Percentiles rank a stretch among this genome's conserved stretches.
Conservation (phyloP, 2,888 invertebrate genomes). For the Eurois occulta region DNA sequence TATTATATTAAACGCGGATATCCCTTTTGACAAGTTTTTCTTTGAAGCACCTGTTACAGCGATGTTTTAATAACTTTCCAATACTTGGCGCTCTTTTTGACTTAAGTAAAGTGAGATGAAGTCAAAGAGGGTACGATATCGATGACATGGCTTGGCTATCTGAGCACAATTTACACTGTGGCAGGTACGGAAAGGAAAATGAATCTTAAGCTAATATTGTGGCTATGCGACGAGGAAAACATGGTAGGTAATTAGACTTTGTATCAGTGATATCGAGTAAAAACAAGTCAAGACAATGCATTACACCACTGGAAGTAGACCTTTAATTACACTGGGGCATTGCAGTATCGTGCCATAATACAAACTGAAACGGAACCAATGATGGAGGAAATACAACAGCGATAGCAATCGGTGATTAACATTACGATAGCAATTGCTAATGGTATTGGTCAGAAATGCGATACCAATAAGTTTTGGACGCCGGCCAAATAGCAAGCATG, state of each 20-base stretch:
- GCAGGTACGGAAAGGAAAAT: background rate
- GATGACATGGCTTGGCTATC: constrained; percentile 10
- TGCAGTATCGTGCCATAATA: constrained; percentile 33
- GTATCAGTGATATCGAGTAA: background rate
- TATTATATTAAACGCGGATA: constrained; percentile 68
- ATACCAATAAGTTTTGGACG: constrained; percentile 64
- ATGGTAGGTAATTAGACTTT: background rate
- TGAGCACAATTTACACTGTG: constrained; percentile 3
- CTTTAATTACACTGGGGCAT: constrained; percentile 11
- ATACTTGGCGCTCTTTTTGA: constrained; percentile 47
- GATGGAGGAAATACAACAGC: constrained; percentile 57
- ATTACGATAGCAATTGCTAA: constrained; percentile 60
- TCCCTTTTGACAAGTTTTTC: constrained; percentile 70
- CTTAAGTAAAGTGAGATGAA: constrained; percentile 21
- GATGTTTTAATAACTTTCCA: constrained; percentile 58
- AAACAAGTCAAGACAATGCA: constrained; percentile 3
- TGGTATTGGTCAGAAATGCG: constrained; percentile 64
- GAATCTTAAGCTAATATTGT: background rate
- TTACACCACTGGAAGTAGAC: constrained; percentile 14
- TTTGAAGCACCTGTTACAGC: constrained; percentile 71
- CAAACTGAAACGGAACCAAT: constrained; percentile 51
- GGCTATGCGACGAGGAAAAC: background rate
- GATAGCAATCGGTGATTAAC: constrained; percentile 59
- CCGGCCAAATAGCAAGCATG: constrained; percentile 62
- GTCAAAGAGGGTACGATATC: constrained; percentile 19